Base-by-base conservation (phyloP, 2,113 vertebrate species). In the Salvator merianae region DNA sequence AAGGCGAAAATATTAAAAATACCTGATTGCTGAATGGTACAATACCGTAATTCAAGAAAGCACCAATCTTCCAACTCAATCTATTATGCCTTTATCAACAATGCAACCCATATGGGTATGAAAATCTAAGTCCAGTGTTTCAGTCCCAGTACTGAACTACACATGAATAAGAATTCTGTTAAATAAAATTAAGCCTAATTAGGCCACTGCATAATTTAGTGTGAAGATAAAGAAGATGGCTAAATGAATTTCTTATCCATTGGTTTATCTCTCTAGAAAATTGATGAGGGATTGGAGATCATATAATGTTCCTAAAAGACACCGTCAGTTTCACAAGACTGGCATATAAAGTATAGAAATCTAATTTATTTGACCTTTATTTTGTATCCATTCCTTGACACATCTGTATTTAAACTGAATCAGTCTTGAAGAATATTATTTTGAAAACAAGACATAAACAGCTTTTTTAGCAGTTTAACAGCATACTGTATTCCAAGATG, bases 251-350 rank as follows among this genome's bases (percentile, higher is more conserved):
- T 30, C 34, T 79, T 77, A 47, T 74, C 12, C 43, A 38, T n/a
- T 77, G 32, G 62, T n/a, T 26, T 28, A 3, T 20, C 43, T 73
- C 87, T 86, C 43, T 69, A 72, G 83, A 87, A 79, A 83, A 86
- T 40, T 82, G 66, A 69, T 80, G 66, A 22, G 63, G 53, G 86
- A 8, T 84, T 82, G 69, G 82, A 87, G 83, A 69, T 43, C 47
- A 68, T 32, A 1, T 8, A 88, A 69, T 43, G 55, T 76, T 74
- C 28, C 0, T 80, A 82, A 13, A 77, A 36, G 66, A 82, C 0
- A 1, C 3, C 24, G 22, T 36, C 55, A 59, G 74, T 83, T 90
- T 71, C 26, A 84, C n/a, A 81, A 84, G 43, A n/a, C n/a, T n/a
- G n/a, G 63, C 10, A n/a, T 79, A 2, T 72, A 76, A 70, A 77